Evolutionary conservation across 2,797 vertebrate species (phyloP).

Genomic region (Rhyacichthys aspro): DNA sequence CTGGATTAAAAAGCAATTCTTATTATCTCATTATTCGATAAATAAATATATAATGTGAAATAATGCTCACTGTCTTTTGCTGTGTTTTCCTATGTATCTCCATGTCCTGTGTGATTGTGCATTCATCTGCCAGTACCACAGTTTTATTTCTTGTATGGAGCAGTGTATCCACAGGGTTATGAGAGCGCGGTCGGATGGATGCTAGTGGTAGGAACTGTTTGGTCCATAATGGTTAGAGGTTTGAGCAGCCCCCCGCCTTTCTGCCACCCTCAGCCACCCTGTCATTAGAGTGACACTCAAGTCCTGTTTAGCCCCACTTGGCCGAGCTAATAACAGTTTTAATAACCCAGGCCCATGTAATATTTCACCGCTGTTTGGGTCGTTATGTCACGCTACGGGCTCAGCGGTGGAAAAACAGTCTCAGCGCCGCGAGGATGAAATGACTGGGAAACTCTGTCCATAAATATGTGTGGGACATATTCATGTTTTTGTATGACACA

Average conservation of each 20-base stretch:
- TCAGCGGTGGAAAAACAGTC: constrained; percentile 74
- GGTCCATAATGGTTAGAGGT: constrained; percentile 67
- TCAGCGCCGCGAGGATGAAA: constrained; percentile 59
- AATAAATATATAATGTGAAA: too few relatives aligned
- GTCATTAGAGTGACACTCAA: constrained; percentile 82
- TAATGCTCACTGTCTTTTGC: too few relatives aligned
- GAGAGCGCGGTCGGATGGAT: constrained; percentile 45
- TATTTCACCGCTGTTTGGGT: constrained; percentile 79
- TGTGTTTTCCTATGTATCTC: constrained; percentile 11
- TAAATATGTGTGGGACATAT: constrained; percentile 28
- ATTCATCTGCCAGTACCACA: constrained; percentile 36
- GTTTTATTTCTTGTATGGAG: constrained; percentile 47
- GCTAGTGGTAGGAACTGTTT: constrained; percentile 54
- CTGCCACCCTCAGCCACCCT: constrained; percentile 66
- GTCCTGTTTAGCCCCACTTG: constrained; percentile 78
- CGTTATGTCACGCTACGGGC: constrained; percentile 61
- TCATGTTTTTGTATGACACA: constrained; percentile 40
- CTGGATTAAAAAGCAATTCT: too few relatives aligned
- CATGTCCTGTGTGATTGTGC: constrained; percentile 30
- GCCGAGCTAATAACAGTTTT: constrained; percentile 80
- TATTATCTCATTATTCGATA: too few relatives aligned
- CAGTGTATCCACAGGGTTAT: constrained; percentile 38
- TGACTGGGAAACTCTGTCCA: constrained; percentile 61
- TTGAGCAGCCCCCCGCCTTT: constrained; percentile 47
- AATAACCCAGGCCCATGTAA: constrained; percentile 75